A percentile compares a stretch with the other conserved stretches of the same genome.
These are phyloP conservation scores for Cheilosia urbana DNA, from an alignment of 2,888 invertebrate species.

Conservation along the genomic window DNA sequence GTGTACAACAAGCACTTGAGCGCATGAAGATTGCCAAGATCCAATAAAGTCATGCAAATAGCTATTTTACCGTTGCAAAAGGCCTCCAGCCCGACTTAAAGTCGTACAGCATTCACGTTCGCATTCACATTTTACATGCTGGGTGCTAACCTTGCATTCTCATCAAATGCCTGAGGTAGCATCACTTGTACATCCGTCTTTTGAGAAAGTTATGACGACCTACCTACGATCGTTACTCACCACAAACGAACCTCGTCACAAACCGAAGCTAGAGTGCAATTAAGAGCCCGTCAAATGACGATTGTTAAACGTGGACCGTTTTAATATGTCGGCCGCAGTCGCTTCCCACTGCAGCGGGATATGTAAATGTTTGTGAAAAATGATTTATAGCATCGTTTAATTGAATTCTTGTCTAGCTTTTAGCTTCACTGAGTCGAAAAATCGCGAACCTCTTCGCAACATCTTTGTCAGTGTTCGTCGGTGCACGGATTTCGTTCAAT, in stretches of 20 bases:
- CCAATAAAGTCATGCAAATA: constrained; percentile 53
- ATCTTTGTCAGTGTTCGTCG: constrained; percentile 49
- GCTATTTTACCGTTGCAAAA: constrained; percentile 27
- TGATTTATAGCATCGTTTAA: constrained; percentile 75
- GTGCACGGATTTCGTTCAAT: constrained; percentile 64
- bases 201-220: constrained; percentile 62
- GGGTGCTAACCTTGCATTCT: constrained; percentile 30
- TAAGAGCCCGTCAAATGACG: constrained; percentile 58
- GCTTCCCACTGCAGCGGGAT: constrained; percentile 59
- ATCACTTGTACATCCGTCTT: constrained; percentile 6
- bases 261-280: constrained; percentile 38
- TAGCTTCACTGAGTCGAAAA: constrained; percentile 70
- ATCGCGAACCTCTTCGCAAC: constrained; percentile 55
- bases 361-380: constrained; percentile 69
- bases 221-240: constrained; percentile 32
- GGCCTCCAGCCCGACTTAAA: neutral
- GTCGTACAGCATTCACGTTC: neutral
- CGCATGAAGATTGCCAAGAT: constrained; percentile 6
- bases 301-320: constrained; percentile 50
- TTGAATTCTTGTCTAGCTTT: constrained; percentile 72
- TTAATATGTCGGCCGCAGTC: constrained; percentile 27
- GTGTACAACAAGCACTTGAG: constrained; percentile 47
- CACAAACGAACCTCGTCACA: constrained; percentile 45
- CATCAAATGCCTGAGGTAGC: neutral
- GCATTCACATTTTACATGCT: constrained; percentile 18